Evolutionary conservation across 2,888 invertebrate genomes (phyloP).

Genomic region (Caenorhabditis macrosperma): DNA sequence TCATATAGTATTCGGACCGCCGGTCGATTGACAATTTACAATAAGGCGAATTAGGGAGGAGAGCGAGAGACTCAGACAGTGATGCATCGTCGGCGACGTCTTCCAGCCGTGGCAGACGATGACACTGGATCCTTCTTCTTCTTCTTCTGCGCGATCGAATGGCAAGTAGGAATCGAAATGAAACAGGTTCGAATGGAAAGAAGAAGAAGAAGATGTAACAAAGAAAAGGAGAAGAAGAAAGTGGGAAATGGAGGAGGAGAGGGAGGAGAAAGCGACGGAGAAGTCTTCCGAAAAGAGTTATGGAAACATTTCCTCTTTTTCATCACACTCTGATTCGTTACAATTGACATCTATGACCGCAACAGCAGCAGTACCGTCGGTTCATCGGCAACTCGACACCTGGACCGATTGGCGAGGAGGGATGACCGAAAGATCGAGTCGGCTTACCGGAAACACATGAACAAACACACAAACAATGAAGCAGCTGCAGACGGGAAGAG

Average conservation of each 20-base stretch:
- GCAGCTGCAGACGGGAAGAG: conserved; percentile 5
- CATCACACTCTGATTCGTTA: neutral
- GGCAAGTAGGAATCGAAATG: conserved; percentile 16
- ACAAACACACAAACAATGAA: conserved; percentile 30
- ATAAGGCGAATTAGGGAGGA: neutral
- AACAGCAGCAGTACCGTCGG: neutral
- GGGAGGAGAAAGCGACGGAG: neutral
- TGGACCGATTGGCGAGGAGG: no score
- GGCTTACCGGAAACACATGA: conserved; percentile 36
- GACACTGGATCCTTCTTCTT: conserved; percentile 13
- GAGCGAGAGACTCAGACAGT: neutral
- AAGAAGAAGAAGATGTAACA: conserved; percentile 36
- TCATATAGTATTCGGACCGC: conserved; percentile 17
- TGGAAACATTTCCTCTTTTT: conserved; percentile 1
- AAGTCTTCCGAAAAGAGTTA: conserved; percentile 19
- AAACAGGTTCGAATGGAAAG: conserved; percentile 29
- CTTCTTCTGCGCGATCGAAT: conserved; percentile 14
- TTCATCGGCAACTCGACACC: neutral
- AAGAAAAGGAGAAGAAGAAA: conserved; percentile 22
- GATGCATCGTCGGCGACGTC: conserved; percentile 1
- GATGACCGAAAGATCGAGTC: conserved; percentile 24
- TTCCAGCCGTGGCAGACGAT: conserved; percentile 25
- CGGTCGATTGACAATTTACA: conserved; percentile 13
- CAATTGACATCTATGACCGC: no score
- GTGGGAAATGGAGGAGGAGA: neutral